phyloP scores from a whole-genome alignment of 2,113 vertebrate species.

The Lamprotornis superbus region DNA sequence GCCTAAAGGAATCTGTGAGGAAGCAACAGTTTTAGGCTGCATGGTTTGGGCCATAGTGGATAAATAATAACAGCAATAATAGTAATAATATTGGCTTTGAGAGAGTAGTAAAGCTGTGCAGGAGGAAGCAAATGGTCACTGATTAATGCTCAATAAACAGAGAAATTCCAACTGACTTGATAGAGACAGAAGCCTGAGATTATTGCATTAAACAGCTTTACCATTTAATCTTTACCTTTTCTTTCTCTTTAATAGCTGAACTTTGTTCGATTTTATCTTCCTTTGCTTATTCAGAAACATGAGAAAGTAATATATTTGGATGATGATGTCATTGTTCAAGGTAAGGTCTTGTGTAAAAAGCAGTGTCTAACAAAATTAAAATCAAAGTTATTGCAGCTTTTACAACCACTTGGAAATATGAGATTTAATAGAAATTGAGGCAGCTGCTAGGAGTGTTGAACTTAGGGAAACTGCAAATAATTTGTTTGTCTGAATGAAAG shows the following conservation, averaged over 20 bases:
- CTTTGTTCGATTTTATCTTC: slow-evolving; percentile 94
- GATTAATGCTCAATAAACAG: neutral
- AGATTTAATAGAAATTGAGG: neutral
- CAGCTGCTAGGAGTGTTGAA: neutral
- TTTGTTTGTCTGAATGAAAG: neutral
- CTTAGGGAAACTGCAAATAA: neutral
- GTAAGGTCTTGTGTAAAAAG: slow-evolving; percentile 64
- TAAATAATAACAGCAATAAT: neutral
- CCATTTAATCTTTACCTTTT: neutral
- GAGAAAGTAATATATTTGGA: slow-evolving; percentile 92
- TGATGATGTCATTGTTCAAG: slow-evolving; percentile 96
- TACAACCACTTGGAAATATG: neutral
- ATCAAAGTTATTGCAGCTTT: neutral
- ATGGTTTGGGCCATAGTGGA: neutral
- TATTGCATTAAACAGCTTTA: neutral
- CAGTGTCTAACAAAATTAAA: neutral
- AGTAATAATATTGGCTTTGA: neutral
- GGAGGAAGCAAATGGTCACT: neutral
- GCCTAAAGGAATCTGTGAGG: neutral
- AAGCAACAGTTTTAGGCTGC: neutral
- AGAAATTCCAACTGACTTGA: neutral
- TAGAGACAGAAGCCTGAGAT: neutral
- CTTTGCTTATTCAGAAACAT: slow-evolving; percentile 85
- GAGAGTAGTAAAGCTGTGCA: neutral
- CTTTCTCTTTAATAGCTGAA: slow-evolving; percentile 83